Evolutionary conservation across 2,888 invertebrate species (phyloP), one percentile per base, ranked within the genome.

Genomic region (Caenorhabditis sp.): DNA sequence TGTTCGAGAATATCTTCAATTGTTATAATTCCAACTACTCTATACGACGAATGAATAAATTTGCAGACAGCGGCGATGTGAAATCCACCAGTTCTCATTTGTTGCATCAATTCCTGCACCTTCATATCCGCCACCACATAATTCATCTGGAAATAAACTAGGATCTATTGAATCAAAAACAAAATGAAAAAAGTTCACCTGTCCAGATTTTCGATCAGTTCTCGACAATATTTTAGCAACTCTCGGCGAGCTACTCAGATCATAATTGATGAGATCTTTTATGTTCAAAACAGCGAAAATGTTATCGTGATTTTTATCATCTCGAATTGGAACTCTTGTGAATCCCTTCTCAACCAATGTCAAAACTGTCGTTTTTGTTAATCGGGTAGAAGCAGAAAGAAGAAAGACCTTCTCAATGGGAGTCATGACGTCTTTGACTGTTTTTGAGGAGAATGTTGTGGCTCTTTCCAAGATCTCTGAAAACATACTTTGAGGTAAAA

Each of bases 1-100:
- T 74, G 58, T 26, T 69, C 74, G 0, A 74, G 64, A 59, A 74
- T 74, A 31, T 74, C 70, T 54, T 74, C 74, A 36, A 74, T 67
- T 21, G 74, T 74, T 36, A 74, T 67, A 56, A 74, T 74, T 25
- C 74, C 74, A n/a, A 74, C 26, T 2, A 70, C 60, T 50, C 66
- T 60, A 10, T 62, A 63, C 0, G 53, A 38, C 21, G 61, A 59
- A 10, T 59, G 49, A 14, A 21, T 25, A 21, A 67, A 67, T 43
- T 70, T 60, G 27, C 63, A 60, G n/a, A 74, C 74, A 27, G 68
- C 62, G 0, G 68, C 64, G 25, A 74, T 65, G 50, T 74, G 74
- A 53, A 70, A 74, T 20, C 67, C 70, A 8, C 74, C 70, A 17
- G 63, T 70, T 27, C 60, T 50, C 74, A 74, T 74, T 26, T 64